A percentile compares a stretch with the other conserved stretches of the same genome.
Evolutionary conservation across 2,888 invertebrate species (phyloP).

Genomic region (Azorinus chamasolen): DNA sequence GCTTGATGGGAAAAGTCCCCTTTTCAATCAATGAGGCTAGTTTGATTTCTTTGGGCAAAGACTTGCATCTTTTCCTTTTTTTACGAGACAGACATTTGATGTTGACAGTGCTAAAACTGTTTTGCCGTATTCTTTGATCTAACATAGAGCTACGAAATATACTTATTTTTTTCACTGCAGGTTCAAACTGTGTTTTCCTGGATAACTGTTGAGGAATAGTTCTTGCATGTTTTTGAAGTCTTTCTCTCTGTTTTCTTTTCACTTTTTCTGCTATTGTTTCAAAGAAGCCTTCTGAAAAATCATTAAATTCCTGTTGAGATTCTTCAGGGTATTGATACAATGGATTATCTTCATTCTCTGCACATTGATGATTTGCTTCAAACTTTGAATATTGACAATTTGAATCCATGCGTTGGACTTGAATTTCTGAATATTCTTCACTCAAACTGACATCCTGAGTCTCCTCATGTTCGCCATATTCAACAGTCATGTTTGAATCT

Average conservation of each 20-base stretch:
- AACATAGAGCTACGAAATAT: slow-evolving; percentile 50
- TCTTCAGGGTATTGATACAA: background rate
- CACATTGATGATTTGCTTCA: background rate
- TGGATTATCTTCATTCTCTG: background rate
- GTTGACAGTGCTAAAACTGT: background rate
- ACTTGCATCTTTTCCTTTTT: slow-evolving; percentile 25
- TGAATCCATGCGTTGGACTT: no score
- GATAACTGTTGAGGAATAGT: background rate
- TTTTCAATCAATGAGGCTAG: background rate
- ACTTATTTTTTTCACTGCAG: slow-evolving; percentile 34
- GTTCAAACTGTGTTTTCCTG: slow-evolving; percentile 6
- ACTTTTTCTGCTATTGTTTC: slow-evolving; percentile 56
- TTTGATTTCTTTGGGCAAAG: slow-evolving; percentile 29
- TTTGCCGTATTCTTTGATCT: slow-evolving; percentile 27
- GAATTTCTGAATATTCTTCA: background rate
- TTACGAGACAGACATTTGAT: slow-evolving; percentile 11
- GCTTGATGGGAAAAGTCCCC: slow-evolving; percentile 15
- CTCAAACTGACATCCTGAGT: background rate
- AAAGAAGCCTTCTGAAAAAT: slow-evolving; percentile 28
- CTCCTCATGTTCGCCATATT: slow-evolving; percentile 17
- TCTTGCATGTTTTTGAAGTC: slow-evolving; percentile 10
- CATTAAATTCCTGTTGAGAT: slow-evolving; percentile 1
- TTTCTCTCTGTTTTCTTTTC: slow-evolving; percentile 50
- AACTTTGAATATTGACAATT: no score
- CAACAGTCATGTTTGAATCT: slow-evolving; percentile 25